A percentile compares a stretch with the other conserved stretches of the same genome.
Evolutionary conservation across 2,888 invertebrate species (phyloP).

Genomic region (Lomographa bimaculata): DNA sequence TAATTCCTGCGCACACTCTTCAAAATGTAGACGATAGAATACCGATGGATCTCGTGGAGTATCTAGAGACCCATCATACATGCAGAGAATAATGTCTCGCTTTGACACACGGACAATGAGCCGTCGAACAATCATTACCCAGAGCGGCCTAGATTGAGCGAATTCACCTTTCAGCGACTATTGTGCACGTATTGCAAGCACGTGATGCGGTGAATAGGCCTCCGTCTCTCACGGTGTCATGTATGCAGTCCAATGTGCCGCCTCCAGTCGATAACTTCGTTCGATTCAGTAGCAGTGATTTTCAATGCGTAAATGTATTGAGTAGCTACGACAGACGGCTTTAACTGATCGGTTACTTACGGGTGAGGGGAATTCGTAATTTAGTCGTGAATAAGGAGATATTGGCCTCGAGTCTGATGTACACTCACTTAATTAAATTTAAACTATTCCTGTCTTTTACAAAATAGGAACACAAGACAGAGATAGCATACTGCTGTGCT

Average conservation of each 20-base stretch:
- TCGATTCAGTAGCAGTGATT: slow-evolving; percentile 23
- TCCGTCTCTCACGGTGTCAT: slow-evolving; percentile 48
- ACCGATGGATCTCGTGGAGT: no score
- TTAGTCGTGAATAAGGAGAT: no score
- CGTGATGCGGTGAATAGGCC: slow-evolving; percentile 63
- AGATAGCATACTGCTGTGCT: no score
- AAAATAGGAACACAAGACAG: no score
- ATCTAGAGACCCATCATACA: slow-evolving; percentile 7
- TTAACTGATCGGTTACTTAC: no score
- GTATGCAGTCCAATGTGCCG: slow-evolving; percentile 48
- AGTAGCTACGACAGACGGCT: no score
- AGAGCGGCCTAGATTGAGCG: slow-evolving; percentile 59
- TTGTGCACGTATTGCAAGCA: slow-evolving; percentile 65
- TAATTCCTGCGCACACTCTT: no score
- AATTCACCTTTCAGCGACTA: slow-evolving; percentile 57
- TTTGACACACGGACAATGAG: slow-evolving; percentile 41
- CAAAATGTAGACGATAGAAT: no score
- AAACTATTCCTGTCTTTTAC: no score
- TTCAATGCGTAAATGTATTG: slow-evolving; percentile 19
- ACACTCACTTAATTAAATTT: no score
- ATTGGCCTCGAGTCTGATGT: no score
- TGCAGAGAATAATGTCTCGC: slow-evolving; percentile 30
- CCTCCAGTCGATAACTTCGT: slow-evolving; percentile 57
- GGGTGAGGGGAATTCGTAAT: no score
- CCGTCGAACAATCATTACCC: slow-evolving; percentile 41